Percentiles rank a stretch among this genome's conserved stretches.
phyloP scores from a whole-genome alignment of 2,797 vertebrate genomes.

The Momotus momota region DNA sequence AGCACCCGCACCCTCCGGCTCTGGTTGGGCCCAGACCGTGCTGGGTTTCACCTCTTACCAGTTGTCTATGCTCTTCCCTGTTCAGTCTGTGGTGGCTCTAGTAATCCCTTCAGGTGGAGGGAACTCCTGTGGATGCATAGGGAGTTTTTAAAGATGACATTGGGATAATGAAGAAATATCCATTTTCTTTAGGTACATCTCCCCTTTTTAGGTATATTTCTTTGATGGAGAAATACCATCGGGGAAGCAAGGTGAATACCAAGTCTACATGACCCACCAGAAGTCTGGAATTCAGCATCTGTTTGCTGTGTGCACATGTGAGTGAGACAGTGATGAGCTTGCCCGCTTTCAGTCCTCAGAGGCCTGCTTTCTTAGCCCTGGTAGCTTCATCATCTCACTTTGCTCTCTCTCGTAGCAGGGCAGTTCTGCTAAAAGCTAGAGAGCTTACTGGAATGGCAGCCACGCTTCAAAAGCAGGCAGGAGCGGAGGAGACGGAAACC shows the following conservation, averaged over 20 bases:
- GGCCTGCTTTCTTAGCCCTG: background rate
- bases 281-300: background rate
- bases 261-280: background rate
- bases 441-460: conserved; percentile 30
- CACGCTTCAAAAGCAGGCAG: background rate
- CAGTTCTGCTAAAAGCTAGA: conserved; percentile 29
- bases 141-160: background rate
- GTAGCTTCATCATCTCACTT: background rate
- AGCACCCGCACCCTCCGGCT: background rate
- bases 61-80: background rate
- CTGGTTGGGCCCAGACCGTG: background rate
- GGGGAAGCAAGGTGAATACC: background rate
- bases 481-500: background rate
- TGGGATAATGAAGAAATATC: background rate
- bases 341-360: background rate
- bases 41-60: background rate
- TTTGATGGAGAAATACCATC: background rate
- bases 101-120: background rate
- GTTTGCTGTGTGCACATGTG: accelerated
- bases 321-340: background rate
- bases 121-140: background rate
- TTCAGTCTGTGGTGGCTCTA: background rate
- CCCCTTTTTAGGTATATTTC: background rate
- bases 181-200: background rate
- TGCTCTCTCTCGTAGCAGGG: background rate